A percentile compares a stretch with the other conserved stretches of the same genome.
Conservation (phyloP, 2,888 invertebrate genomes). For the Oxystoma pomonae region DNA sequence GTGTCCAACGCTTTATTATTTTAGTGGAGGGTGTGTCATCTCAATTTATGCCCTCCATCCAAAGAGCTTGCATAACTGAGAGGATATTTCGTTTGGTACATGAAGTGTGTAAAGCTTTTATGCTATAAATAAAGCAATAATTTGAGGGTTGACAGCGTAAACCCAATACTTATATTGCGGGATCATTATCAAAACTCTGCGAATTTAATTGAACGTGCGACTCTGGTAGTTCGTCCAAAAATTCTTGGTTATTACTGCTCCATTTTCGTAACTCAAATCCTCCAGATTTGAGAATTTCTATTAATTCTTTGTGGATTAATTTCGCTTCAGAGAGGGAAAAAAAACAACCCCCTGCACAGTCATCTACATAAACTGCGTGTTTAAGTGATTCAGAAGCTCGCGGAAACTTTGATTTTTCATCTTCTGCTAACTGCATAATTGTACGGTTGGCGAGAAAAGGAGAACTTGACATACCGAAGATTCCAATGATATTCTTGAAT, state of each 20-base stretch:
- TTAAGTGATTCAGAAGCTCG: background rate
- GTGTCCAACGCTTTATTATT: background rate
- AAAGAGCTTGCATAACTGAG: background rate
- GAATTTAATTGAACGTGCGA: slow-evolving; percentile 1
- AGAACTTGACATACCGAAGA: background rate
- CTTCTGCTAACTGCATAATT: background rate
- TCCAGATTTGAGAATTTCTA: background rate
- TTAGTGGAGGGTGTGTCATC: too few relatives aligned
- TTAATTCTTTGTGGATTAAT: background rate
- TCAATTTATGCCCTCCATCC: background rate
- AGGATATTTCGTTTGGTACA: too few relatives aligned
- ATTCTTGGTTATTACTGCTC: background rate
- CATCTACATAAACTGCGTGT: background rate
- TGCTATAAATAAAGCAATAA: too few relatives aligned
- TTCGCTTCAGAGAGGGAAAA: too few relatives aligned
- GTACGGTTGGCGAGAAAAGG: background rate
- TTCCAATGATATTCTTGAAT: background rate
- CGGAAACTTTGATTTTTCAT: background rate
- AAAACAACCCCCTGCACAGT: background rate
- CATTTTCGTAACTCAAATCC: background rate
- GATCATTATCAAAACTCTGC: too few relatives aligned
- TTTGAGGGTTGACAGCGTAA: too few relatives aligned
- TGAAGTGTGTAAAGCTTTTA: too few relatives aligned
- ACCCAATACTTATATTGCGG: too few relatives aligned
- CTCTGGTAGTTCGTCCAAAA: background rate